Evolutionary conservation across 2,888 invertebrate species (phyloP).

Genomic region (Rhogogaster chlorosoma): DNA sequence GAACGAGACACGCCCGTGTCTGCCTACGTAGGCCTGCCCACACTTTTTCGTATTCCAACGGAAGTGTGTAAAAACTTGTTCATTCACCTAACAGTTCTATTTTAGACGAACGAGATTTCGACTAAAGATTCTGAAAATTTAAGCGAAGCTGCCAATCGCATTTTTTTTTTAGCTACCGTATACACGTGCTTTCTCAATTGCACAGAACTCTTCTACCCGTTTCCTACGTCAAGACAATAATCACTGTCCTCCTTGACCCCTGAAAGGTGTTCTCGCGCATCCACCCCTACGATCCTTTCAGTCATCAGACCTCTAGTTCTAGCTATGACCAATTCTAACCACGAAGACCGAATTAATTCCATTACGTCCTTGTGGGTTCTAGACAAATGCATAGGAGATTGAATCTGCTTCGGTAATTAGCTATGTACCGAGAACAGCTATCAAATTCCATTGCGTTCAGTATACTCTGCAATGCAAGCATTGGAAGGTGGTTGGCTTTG

Average conservation of each 20-base stretch:
- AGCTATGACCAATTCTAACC: background rate
- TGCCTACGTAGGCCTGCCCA: background rate
- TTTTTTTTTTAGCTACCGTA: background rate
- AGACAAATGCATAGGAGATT: slow-evolving; percentile 30
- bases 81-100: slow-evolving; percentile 41
- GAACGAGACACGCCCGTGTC: background rate
- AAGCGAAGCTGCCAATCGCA: slow-evolving; percentile 21
- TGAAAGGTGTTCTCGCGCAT: background rate
- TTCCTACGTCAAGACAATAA: background rate
- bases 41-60: slow-evolving; percentile 10
- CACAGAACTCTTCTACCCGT: background rate
- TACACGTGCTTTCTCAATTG: background rate
- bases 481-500: background rate
- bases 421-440: slow-evolving; percentile 31
- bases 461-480: slow-evolving; percentile 13
- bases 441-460: background rate
- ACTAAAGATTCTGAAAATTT: background rate
- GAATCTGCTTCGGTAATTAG: slow-evolving; percentile 34
- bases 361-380: slow-evolving; percentile 23
- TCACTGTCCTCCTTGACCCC: background rate
- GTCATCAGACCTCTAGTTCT: background rate
- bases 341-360: slow-evolving; percentile 14
- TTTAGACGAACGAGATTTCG: background rate
- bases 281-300: background rate
- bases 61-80: slow-evolving; percentile 16